Evolutionary conservation across 2,888 invertebrate species (phyloP).

Genomic region (Malthinus seriepunctatus): DNA sequence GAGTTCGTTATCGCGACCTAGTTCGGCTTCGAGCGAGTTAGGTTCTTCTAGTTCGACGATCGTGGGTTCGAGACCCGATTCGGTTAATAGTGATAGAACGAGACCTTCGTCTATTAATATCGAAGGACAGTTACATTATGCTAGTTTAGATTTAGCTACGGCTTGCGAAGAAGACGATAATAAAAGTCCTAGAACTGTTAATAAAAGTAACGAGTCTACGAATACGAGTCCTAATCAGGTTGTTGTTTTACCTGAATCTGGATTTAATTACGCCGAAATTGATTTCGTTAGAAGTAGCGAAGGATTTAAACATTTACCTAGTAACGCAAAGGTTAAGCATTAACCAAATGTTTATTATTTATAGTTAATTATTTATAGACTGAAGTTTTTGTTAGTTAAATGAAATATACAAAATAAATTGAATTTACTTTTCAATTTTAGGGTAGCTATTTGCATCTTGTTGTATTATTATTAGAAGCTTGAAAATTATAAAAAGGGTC

Average conservation of each 20-base stretch:
- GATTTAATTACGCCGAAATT: slow-evolving; percentile 76
- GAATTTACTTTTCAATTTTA: neutral
- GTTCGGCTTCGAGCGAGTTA: slow-evolving; percentile 50
- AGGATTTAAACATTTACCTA: slow-evolving; percentile 47
- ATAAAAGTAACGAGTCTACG: slow-evolving; percentile 34
- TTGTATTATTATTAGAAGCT: slow-evolving; percentile 23
- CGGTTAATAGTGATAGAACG: slow-evolving; percentile 29
- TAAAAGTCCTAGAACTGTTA: slow-evolving; percentile 41
- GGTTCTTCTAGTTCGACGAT: slow-evolving; percentile 49
- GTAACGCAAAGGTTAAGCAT: slow-evolving; percentile 44
- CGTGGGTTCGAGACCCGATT: slow-evolving; percentile 40
- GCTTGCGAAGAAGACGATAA: slow-evolving; percentile 49
- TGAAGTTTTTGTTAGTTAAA: slow-evolving; percentile 2
- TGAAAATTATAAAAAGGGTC: slow-evolving; percentile 8
- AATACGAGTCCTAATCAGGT: slow-evolving; percentile 24
- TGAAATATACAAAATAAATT: neutral
- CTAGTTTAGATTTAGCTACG: slow-evolving; percentile 65
- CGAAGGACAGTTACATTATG: slow-evolving; percentile 64
- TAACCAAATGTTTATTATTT: slow-evolving; percentile 31
- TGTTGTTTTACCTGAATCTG: slow-evolving; percentile 42
- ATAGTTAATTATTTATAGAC: slow-evolving; percentile 28
- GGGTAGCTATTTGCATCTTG: slow-evolving; percentile 8
- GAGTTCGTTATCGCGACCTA: slow-evolving; percentile 45
- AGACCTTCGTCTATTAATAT: slow-evolving; percentile 44
- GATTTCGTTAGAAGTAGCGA: slow-evolving; percentile 72